Conservation (phyloP, 2,888 invertebrate species). For the Gymnosoma rotundatum region DNA sequence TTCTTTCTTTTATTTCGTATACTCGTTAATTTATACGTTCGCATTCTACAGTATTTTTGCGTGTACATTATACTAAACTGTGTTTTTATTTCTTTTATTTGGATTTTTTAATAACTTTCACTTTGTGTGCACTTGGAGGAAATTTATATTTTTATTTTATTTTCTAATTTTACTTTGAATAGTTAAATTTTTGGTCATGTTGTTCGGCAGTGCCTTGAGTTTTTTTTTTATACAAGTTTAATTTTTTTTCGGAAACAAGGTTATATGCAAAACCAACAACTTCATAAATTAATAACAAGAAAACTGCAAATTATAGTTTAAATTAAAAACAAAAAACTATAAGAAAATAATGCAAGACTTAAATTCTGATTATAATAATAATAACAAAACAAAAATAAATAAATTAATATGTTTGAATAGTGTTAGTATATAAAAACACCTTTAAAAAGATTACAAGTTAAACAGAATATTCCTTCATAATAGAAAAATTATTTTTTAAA, state of each 20-base stretch:
- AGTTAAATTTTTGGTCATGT: constrained; percentile 7
- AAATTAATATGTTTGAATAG: not conserved
- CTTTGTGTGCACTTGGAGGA: constrained; percentile 64
- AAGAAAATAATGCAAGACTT: constrained; percentile 60
- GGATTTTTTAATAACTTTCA: constrained; percentile 66
- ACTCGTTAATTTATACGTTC: constrained; percentile 25
- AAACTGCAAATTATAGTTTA: constrained; percentile 39
- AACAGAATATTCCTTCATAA: constrained; percentile 41
- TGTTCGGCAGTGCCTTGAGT: constrained; percentile 24
- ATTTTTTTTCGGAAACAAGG: constrained; percentile 64
- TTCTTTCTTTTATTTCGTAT: constrained; percentile 50
- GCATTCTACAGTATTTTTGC: constrained; percentile 68
- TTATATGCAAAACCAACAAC: constrained; percentile 60
- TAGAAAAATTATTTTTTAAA: constrained; percentile 30
- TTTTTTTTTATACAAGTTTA: constrained; percentile 47
- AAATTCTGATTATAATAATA: constrained; percentile 45
- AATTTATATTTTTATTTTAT: constrained; percentile 46
- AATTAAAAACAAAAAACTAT: constrained; percentile 20
- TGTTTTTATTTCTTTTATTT: constrained; percentile 33
- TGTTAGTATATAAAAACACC: not conserved
- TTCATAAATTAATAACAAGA: constrained; percentile 36
- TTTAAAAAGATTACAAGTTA: constrained; percentile 20
- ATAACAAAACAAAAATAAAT: not conserved
- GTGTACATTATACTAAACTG: constrained; percentile 54
- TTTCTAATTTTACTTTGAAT: constrained; percentile 29